phyloP scores from a whole-genome alignment of 53 echinoderm and acorn worm species.

The Apostichopus leukothele region DNA sequence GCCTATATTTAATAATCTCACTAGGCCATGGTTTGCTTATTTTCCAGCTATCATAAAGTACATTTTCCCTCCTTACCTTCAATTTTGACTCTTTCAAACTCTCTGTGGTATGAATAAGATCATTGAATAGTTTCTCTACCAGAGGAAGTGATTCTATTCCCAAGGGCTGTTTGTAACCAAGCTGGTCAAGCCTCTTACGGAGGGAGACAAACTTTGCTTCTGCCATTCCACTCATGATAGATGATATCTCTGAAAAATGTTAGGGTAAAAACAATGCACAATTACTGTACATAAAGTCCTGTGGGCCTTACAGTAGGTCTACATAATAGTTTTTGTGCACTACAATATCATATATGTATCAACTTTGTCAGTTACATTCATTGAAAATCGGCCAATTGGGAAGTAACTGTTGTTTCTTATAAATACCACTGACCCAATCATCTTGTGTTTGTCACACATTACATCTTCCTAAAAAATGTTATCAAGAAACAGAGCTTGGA shows the following conservation, averaged over 20 bases:
- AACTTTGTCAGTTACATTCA: not conserved
- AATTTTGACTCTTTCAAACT: conserved; percentile 93
- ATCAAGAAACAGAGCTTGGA: too few relatives aligned
- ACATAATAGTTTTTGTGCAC: not conserved
- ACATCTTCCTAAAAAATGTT: too few relatives aligned
- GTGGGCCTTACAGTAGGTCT: not conserved
- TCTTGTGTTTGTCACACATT: too few relatives aligned
- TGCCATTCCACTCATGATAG: conserved; percentile 46
- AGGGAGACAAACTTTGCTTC: conserved; percentile 84
- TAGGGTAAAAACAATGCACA: too few relatives aligned
- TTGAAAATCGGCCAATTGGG: not conserved
- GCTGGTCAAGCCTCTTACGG: conserved; percentile 92
- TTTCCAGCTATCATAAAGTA: too few relatives aligned
- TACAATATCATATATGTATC: not conserved
- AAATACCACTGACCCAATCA: too few relatives aligned
- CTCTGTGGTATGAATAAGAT: conserved; percentile 94
- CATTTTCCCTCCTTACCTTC: conserved; percentile 58
- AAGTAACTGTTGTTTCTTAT: too few relatives aligned
- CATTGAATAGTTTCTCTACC: conserved; percentile 96
- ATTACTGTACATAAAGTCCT: too few relatives aligned
- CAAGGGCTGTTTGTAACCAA: conserved; percentile 85
- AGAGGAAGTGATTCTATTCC: conserved; percentile 92
- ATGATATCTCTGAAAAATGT: not conserved
- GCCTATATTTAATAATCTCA: too few relatives aligned
- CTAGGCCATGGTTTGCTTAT: too few relatives aligned